phyloP scores from a whole-genome alignment of 2,888 invertebrate species.

The Lomographa bimaculata region DNA sequence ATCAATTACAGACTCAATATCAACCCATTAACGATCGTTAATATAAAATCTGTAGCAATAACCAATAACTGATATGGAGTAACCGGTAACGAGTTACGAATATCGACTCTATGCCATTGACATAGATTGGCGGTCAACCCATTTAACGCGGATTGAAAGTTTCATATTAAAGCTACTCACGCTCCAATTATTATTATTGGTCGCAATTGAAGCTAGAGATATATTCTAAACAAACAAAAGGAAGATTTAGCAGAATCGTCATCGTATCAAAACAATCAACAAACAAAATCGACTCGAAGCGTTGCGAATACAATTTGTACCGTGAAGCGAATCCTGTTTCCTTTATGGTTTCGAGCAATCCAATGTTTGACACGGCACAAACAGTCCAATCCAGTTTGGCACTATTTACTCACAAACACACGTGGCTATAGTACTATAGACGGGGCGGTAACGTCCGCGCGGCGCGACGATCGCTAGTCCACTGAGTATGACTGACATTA shows the following conservation, averaged over 20 bases:
- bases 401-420: slow-evolving; percentile 74
- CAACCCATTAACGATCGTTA: slow-evolving; percentile 16
- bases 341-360: slow-evolving; percentile 52
- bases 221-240: slow-evolving; percentile 4
- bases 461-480: slow-evolving; percentile 52
- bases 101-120: slow-evolving; percentile 25
- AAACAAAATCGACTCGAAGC: slow-evolving; percentile 56
- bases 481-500: slow-evolving; percentile 46
- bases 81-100: too few species aligned
- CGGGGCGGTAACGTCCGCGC: slow-evolving; percentile 50
- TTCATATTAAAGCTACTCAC: slow-evolving; percentile 39
- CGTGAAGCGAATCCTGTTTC: slow-evolving; percentile 42
- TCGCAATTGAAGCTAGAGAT: slow-evolving; percentile 25
- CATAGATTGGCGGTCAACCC: slow-evolving; percentile 26
- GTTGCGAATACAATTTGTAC: slow-evolving; percentile 42
- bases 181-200: slow-evolving; percentile 31
- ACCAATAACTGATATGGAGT: too few species aligned
- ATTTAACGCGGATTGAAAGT: slow-evolving; percentile 40
- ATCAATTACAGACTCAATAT: slow-evolving; percentile 19
- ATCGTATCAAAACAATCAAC: slow-evolving; percentile 30
- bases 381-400: slow-evolving; percentile 44
- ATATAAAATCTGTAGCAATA: slow-evolving; percentile 26
- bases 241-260: not conserved
- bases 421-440: slow-evolving; percentile 46
- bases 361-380: slow-evolving; percentile 50